Evolutionary conservation across 2,888 invertebrate species (phyloP), one percentile per base, ranked within the genome.

Genomic region (Carterocephalus palaemon): DNA sequence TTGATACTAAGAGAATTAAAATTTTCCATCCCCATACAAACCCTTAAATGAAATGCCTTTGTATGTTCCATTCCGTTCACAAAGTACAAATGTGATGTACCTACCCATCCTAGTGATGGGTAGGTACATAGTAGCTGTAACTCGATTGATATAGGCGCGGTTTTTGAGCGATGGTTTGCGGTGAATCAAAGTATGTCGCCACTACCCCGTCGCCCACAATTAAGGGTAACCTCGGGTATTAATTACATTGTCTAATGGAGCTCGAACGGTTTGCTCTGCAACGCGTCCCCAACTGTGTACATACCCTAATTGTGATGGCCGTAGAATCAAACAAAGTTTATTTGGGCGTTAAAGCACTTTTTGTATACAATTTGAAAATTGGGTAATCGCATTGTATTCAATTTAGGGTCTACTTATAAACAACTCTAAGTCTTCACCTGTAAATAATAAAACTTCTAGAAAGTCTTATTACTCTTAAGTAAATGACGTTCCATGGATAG

Each of bases 171-270:
- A 75, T 74, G 64, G 64, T 64, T 37, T 13, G 36, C 37, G 9
- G 66, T 64, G 67, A 16, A 73, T 72, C 71, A 53, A 52, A 48
- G 49, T 66, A 60, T 70, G 63, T 67, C 57, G 67, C 66, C 70
- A 73, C 72, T 75, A 72, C 74, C 70, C 28, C 67, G 70, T 73
- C 72, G 65, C 62, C 70, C 69, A 75, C 80, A 82, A 81, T 83
- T 80, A 80, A 72, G 75, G 75, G 72, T 70, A 74, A 74, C 77
- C 75, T 68, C 68, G 67, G 69, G 76, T 83, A 83, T 84, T 84
- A 77, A 84, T 84, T 85, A 84, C 84, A 80, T 72, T 75, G 79
- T 73, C 79, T 83, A 84, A 85, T 84, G 79, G 82, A 75, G 68
- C 73, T 66, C 60, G 60, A 69, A 66, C 60, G 64, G 74, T 74